phyloP scores from a whole-genome alignment of 1,140 invertebrate genomes.

The Branchinecta lindahli region DNA sequence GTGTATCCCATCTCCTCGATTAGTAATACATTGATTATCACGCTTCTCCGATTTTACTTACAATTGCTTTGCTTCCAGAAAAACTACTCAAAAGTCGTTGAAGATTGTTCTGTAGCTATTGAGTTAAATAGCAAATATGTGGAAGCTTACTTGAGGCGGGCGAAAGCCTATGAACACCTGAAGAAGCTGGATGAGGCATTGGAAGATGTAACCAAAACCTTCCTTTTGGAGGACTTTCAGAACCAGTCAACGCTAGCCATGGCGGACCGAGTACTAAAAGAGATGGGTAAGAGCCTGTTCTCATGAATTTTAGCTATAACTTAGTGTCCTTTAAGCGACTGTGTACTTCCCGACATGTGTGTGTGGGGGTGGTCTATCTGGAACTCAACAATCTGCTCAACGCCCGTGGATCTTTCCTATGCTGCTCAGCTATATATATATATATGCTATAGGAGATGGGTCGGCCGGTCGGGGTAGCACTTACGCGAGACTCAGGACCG shows the following conservation, averaged over 20 bases:
- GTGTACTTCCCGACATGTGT: too few relatives aligned
- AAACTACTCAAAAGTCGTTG: conserved; percentile 64
- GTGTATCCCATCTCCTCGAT: too few relatives aligned
- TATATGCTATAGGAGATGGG: too few relatives aligned
- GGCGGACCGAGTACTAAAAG: conserved; percentile 71
- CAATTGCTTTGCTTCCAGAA: conserved; percentile 36
- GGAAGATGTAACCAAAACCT: conserved; percentile 81
- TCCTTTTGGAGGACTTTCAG: conserved; percentile 72
- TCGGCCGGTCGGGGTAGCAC: too few relatives aligned
- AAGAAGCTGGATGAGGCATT: conserved; percentile 60
- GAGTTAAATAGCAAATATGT: conserved; percentile 71
- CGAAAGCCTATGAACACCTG: conserved; percentile 60
- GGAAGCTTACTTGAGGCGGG: conserved; percentile 69
- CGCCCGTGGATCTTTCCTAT: too few relatives aligned
- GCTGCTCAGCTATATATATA: too few relatives aligned
- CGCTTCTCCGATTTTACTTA: not conserved
- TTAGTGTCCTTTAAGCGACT: conserved; percentile 2
- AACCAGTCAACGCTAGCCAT: conserved; percentile 57
- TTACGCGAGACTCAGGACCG: too few relatives aligned
- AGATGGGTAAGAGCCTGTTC: conserved; percentile 41
- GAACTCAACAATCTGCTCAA: too few relatives aligned
- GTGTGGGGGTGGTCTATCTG: too few relatives aligned
- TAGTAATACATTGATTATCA: too few relatives aligned
- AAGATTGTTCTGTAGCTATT: conserved; percentile 71
- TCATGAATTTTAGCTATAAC: conserved; percentile 15